Evolutionary conservation across 2,888 invertebrate genomes (phyloP).

Genomic region (Syrphus vitripennis): DNA sequence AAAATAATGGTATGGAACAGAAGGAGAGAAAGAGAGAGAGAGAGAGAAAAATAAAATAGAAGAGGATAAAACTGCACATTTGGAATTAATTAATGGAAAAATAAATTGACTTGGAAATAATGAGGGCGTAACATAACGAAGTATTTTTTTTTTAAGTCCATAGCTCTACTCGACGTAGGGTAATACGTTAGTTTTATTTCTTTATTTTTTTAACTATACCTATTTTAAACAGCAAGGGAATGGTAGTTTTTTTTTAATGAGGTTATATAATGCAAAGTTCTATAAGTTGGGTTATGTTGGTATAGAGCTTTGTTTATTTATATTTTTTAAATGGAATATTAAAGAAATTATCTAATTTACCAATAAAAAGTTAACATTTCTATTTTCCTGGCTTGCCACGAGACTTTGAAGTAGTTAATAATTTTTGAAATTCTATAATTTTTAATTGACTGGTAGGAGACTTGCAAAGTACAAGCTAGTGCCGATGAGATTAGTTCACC

Average conservation of each 20-base stretch:
- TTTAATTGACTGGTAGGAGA: no score
- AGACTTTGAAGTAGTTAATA: no score
- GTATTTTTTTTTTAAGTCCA: background rate
- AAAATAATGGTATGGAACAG: slow-evolving; percentile 7
- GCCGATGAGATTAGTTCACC: no score
- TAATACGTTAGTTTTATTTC: background rate
- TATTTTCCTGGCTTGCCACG: no score
- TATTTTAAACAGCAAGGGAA: background rate
- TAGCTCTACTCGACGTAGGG: background rate
- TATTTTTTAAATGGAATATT: background rate
- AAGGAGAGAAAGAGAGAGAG: background rate
- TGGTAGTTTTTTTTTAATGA: background rate
- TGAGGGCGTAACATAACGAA: slow-evolving; percentile 48
- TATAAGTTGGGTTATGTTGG: background rate
- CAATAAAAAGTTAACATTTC: no score
- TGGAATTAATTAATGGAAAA: slow-evolving; percentile 69
- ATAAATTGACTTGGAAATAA: slow-evolving; percentile 68
- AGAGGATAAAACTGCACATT: slow-evolving; percentile 54
- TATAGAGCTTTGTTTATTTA: background rate
- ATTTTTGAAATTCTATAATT: no score
- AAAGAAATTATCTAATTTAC: background rate
- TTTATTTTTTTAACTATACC: background rate
- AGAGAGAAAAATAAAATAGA: background rate
- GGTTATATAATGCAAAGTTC: background rate
- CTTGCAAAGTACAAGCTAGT: no score